Base-by-base conservation (phyloP, 2,888 invertebrate genomes). In the Ptychoptera albimana region DNA sequence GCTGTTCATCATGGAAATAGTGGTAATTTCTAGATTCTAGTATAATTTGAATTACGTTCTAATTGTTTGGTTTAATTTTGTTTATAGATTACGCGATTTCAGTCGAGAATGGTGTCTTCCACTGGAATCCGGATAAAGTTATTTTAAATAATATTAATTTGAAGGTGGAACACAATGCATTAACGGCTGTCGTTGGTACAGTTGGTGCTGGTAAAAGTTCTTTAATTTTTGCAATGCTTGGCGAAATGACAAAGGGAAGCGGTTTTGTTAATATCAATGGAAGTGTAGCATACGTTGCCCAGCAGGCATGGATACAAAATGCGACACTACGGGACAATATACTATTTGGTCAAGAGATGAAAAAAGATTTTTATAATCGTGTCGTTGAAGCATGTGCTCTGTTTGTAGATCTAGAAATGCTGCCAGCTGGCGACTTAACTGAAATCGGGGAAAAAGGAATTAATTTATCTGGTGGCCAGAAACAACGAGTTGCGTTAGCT, bases 401-500 rank as follows among this genome's bases (percentile, higher is more conserved):
- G 11, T 57, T 57, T 34, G 59, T 64, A 7, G 73, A 73, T 51
- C 54, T 73, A 11, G 61, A 67, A 42, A 67, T 70, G 47, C 56
- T 74, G 29, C 67, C 70, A 2, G 69, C 60, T 9, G 69, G 71
- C 6, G 72, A 72, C 52, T 55, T 60, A 50, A 72, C 71, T 2
- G 73, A 73, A 58, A 71, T 73, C 45, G 73, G 73, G 39, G 73
- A 73, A 56, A 73, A 73, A 63, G 71, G 55, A 9, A 83, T 89
- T 23, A 45, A 45, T 45, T 38, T 45, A 29, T 46, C 46, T 2
- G 88, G 88, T 2, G 88, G 88, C 1, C 88, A 83, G 63, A 88
- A 82, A 64, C 87, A 81, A 60, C 70, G 89, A 39, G 64, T 71
- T 2, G 64, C 64, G 31, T 49, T 72, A 41, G 70, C 71, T 2